phyloP scores from a whole-genome alignment of 2,888 invertebrate genomes.

The Scaptomyza parva region DNA sequence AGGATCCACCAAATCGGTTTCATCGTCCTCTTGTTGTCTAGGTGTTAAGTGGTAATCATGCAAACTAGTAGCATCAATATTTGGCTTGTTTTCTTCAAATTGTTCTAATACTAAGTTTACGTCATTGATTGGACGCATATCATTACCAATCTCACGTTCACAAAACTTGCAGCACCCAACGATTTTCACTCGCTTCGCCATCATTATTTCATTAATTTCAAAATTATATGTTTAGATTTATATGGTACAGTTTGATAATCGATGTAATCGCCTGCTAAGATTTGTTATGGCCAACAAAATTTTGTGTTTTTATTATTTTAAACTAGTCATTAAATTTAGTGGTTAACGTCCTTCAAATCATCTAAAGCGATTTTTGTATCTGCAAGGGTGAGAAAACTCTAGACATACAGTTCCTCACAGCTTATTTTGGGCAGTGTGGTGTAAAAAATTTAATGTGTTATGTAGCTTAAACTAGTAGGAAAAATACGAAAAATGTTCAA shows the following conservation, averaged over 20 bases:
- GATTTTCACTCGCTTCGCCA: not conserved
- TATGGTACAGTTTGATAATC: not conserved
- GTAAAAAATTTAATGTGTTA: too few relatives aligned
- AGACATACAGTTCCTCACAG: too few relatives aligned
- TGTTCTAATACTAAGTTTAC: not conserved
- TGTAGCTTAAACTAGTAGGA: too few relatives aligned
- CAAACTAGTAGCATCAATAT: not conserved
- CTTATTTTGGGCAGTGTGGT: too few relatives aligned
- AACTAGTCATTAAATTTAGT: too few relatives aligned
- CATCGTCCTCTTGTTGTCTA: not conserved
- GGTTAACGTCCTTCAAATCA: too few relatives aligned
- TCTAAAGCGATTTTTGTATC: too few relatives aligned
- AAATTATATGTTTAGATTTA: not conserved
- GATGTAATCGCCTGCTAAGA: not conserved
- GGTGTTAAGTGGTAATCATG: not conserved
- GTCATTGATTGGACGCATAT: slow-evolving; percentile 1
- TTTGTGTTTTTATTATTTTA: not conserved
- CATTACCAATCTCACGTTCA: not conserved
- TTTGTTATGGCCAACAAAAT: not conserved
- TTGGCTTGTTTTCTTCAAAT: not conserved
- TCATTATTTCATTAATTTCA: not conserved
- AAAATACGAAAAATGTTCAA: too few relatives aligned
- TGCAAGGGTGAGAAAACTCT: too few relatives aligned
- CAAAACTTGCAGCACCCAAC: not conserved
- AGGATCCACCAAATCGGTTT: not conserved